Evolutionary conservation across 1,140 invertebrate genomes (phyloP).

Genomic region (Schlechtendalia chinensis): DNA sequence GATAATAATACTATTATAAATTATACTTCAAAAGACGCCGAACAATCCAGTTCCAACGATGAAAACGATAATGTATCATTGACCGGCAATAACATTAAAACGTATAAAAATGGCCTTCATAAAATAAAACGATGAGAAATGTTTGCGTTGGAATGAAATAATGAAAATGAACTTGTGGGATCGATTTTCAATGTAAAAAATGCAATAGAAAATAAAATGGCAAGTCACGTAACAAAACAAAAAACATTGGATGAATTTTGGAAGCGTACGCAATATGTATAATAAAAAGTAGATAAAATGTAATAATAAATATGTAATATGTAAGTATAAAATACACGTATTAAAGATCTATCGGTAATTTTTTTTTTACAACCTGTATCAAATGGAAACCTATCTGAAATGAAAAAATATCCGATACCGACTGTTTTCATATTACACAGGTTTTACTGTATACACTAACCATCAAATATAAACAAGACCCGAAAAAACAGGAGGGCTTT

Average conservation of each 20-base stretch:
- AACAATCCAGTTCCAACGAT: not conserved
- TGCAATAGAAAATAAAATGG: not conserved
- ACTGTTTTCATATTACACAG: no score
- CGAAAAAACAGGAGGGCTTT: no score
- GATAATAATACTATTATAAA: not conserved
- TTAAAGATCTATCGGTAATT: not conserved
- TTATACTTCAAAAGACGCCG: not conserved
- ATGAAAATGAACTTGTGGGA: not conserved
- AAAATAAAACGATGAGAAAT: not conserved
- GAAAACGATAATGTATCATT: not conserved
- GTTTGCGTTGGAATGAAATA: not conserved
- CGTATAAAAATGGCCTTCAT: not conserved
- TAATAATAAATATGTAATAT: no score
- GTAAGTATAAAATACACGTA: no score
- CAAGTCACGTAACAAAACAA: not conserved
- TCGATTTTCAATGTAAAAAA: not conserved
- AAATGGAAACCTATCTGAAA: not conserved
- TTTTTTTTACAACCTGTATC: not conserved
- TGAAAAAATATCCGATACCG: no score
- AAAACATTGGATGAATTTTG: not conserved
- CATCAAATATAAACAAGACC: no score
- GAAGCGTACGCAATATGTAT: not conserved
- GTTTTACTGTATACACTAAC: no score
- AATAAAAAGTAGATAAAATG: not conserved
- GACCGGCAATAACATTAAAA: not conserved